phyloP scores from a whole-genome alignment of 2,888 invertebrate genomes.

The Hirtodrosophila alboralis region DNA sequence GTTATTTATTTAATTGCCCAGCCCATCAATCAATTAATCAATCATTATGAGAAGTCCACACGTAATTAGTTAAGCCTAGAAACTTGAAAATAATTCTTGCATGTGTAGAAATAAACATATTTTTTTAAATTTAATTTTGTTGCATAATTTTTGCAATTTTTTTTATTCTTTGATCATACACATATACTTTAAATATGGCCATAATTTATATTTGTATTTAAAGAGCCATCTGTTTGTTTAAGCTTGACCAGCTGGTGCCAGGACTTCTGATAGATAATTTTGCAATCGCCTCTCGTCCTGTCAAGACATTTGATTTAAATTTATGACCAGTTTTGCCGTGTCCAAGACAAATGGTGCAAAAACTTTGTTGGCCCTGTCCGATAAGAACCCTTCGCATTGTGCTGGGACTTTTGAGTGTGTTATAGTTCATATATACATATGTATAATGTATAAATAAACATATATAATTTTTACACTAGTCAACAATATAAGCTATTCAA shows the following conservation, averaged over 20 bases:
- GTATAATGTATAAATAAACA: no score
- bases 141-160: no score
- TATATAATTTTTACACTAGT: no score
- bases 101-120: no score
- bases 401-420: constrained; percentile 3
- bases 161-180: no score
- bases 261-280: constrained; percentile 58
- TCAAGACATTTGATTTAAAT: constrained; percentile 71
- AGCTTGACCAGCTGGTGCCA: constrained; percentile 39
- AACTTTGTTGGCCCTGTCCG: constrained; percentile 31
- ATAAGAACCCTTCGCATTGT: constrained; percentile 15
- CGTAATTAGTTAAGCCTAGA: constrained; percentile 54
- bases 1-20: constrained; percentile 14
- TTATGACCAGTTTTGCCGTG: constrained; percentile 60
- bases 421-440: not conserved
- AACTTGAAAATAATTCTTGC: no score
- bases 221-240: constrained; percentile 6
- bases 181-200: no score
- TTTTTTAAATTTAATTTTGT: no score
- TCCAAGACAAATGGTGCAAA: constrained; percentile 54
- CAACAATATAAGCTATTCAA: no score
- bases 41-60: constrained; percentile 44
- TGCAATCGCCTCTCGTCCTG: constrained; percentile 55
- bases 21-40: constrained; percentile 47
- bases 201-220: constrained; percentile 18